Evolutionary conservation across 1,140 invertebrate species (phyloP).

Genomic region (Diorhabda elongata): DNA sequence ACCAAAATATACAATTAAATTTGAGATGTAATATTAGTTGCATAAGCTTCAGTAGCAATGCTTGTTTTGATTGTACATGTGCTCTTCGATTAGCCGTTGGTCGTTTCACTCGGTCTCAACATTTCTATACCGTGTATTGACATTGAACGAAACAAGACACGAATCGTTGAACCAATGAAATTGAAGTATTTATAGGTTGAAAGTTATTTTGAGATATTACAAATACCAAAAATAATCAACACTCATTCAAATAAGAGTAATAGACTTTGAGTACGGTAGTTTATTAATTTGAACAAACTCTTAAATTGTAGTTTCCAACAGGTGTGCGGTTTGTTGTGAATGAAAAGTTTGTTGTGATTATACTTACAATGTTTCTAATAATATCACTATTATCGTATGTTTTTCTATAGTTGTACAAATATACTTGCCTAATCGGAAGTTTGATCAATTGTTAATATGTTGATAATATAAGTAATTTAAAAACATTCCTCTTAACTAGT

Average conservation of each 20-base stretch:
- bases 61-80: no score
- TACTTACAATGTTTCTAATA: neutral
- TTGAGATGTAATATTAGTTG: no score
- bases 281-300: no score
- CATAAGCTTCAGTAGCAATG: no score
- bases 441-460: neutral
- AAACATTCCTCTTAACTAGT: neutral
- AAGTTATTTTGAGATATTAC: neutral
- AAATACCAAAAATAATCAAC: neutral
- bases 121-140: no score
- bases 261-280: no score
- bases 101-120: no score
- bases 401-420: neutral
- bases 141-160: no score
- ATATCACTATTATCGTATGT: no score
- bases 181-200: neutral
- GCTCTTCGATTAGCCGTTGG: no score
- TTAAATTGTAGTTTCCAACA: neutral
- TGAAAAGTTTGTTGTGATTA: neutral
- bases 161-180: no score
- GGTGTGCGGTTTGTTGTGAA: neutral
- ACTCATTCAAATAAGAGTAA: neutral
- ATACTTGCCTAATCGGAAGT: neutral
- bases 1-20: no score
- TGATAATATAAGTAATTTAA: neutral